Conservation (phyloP, 2,797 vertebrate genomes). For the Aulostomus chinensis region DNA sequence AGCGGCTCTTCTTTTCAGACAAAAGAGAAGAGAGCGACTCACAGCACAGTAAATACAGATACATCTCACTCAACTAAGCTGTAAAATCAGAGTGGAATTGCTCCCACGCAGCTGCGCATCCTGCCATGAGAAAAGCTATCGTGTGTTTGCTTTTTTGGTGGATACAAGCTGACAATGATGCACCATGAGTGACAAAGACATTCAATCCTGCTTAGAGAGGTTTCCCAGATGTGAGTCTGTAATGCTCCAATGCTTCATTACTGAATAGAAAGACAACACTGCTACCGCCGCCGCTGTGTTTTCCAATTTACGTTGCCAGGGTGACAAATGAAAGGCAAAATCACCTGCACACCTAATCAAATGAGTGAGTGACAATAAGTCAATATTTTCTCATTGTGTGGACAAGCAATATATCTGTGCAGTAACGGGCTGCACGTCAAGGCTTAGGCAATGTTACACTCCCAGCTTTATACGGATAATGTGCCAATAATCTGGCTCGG, state of each 20-base stretch:
- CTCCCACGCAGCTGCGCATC: constrained; percentile 61
- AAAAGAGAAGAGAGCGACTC: constrained; percentile 57
- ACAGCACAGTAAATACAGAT: constrained; percentile 50
- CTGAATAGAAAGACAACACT: constrained; percentile 39
- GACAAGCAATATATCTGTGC: constrained; percentile 66
- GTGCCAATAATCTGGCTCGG: constrained; percentile 61
- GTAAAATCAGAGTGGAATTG: constrained; percentile 64
- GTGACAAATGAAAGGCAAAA: constrained; percentile 75
- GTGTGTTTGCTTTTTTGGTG: constrained; percentile 51
- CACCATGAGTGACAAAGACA: constrained; percentile 63
- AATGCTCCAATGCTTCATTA: constrained; percentile 53
- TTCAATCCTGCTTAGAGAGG: constrained; percentile 56
- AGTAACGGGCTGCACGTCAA: constrained; percentile 41
- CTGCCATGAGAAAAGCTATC: constrained; percentile 59
- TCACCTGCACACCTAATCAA: constrained; percentile 70
- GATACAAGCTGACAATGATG: constrained; percentile 64
- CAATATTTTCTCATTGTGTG: constrained; percentile 77
- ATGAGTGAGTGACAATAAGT: constrained; percentile 76
- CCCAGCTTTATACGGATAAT: constrained; percentile 47
- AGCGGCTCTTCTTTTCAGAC: constrained; percentile 49
- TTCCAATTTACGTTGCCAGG: constrained; percentile 61
- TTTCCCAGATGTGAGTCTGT: constrained; percentile 70
- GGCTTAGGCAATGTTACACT: constrained; percentile 45
- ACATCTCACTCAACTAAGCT: constrained; percentile 56
- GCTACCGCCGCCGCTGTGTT: constrained; percentile 46